Base-by-base conservation (phyloP, 37 sponge, comb jelly and placozoan genomes). In the Mnemiopsis leidyi region DNA sequence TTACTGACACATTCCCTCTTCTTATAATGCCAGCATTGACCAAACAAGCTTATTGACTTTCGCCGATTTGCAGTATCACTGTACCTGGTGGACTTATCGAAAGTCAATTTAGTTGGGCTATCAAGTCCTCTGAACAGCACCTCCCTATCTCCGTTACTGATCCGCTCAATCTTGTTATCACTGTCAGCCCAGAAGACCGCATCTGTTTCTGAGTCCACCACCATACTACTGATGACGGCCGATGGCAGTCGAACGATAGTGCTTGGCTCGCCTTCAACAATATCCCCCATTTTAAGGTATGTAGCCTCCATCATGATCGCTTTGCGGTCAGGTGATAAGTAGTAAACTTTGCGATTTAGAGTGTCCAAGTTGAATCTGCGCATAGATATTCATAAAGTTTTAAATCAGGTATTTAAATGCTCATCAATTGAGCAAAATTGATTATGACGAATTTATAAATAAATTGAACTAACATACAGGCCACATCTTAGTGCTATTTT, bases 181-280 rank as follows among this genome's bases (percentile, higher is more conserved):
- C 30, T 71, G 75, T 71, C 75, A n/a, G 30, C 75, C 75, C 75
- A 71, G 75, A 71, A 71, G 25, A 71, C 75, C 3, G 75, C 20
- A 24, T 71, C 75, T n/a, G 75, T 71, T 5, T n/a, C 25, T 71
- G 75, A 24, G 5, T 71, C 75, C 75, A 71, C 75, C 30, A 28
- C 30, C 30, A n/a, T 23, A 24, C 25, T 71, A 18, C 30, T 13
- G 75, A 71, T 71, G n/a, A 5, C 30, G 5, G 75, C 30, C 5
- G 75, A 71, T 13, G 75, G 75, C 2, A 71, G 30, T 5, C 30
- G 25, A 5, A 28, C 75, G 3, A 71, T 2, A 71, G 75, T 71
- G 23, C 3, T 5, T 3, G 75, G 75, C 20, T n/a, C 25, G 5
- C 75, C 75, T 29, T n/a, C 75, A 13, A 29, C 61, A 48, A 48